phyloP scores from a whole-genome alignment of 2,113 vertebrate genomes.

The Penelope pileata region DNA sequence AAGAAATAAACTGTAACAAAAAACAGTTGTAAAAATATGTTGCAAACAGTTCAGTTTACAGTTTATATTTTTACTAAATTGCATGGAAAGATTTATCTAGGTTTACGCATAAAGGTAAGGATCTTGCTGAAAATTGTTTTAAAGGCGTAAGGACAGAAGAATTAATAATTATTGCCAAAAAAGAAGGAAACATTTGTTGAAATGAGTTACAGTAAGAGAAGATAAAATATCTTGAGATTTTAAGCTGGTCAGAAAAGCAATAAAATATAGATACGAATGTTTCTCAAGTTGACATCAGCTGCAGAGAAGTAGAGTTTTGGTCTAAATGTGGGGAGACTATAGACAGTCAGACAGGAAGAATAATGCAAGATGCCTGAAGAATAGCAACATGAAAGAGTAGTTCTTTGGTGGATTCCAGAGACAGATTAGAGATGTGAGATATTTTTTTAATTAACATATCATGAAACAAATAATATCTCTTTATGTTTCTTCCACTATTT shows the following conservation, averaged over 20 bases:
- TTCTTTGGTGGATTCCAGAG: neutral
- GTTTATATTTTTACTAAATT: neutral
- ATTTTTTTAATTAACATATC: neutral
- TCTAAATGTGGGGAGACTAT: neutral
- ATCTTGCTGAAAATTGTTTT: neutral
- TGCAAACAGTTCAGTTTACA: neutral
- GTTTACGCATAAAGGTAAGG: neutral
- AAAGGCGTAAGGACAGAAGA: neutral
- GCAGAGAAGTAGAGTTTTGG: neutral
- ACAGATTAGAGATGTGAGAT: neutral
- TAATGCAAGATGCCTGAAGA: neutral
- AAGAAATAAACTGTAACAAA: neutral
- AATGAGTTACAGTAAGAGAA: neutral
- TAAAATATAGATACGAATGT: neutral
- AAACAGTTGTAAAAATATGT: neutral
- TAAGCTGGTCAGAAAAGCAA: neutral
- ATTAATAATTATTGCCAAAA: neutral
- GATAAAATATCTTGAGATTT: neutral
- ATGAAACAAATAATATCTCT: neutral
- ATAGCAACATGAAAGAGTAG: neutral
- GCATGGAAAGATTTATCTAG: neutral
- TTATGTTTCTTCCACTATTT: neutral
- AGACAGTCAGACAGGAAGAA: neutral
- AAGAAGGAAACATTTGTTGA: neutral
- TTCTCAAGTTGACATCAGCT: neutral